phyloP scores from a whole-genome alignment of 1,140 invertebrate species.

The Heliothis virescens region DNA sequence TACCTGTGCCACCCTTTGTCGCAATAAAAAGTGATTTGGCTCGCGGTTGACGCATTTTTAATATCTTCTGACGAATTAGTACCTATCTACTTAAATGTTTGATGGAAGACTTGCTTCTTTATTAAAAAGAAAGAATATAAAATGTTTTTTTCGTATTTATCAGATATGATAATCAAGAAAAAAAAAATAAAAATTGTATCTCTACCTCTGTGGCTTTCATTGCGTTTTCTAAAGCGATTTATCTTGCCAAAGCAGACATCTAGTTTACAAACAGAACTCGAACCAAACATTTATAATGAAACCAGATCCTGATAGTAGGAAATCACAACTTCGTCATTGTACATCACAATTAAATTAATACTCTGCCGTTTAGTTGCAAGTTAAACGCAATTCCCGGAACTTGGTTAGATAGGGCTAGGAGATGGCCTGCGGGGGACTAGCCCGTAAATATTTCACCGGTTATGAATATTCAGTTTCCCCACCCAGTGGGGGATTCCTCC shows the following conservation, averaged over 20 bases:
- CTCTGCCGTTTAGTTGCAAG: slow-evolving; percentile 33
- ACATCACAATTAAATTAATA: slow-evolving; percentile 49
- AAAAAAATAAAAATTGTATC: too few species aligned
- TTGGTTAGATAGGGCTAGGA: slow-evolving; percentile 30
- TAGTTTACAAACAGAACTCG: too few species aligned
- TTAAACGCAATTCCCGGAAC: slow-evolving; percentile 48
- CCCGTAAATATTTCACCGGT: slow-evolving; percentile 53
- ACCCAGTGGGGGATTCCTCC: not conserved
- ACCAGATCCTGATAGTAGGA: not conserved
- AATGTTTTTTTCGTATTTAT: too few species aligned
- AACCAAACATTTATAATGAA: too few species aligned
- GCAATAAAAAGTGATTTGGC: slow-evolving; percentile 15
- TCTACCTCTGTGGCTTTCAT: too few species aligned
- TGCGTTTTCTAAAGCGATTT: too few species aligned
- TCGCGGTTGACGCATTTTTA: slow-evolving; percentile 1
- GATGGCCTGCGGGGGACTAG: slow-evolving; percentile 29
- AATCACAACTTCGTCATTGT: slow-evolving; percentile 23
- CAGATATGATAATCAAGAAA: too few species aligned
- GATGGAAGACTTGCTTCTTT: too few species aligned
- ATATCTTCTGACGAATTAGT: slow-evolving; percentile 17
- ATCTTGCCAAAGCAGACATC: too few species aligned
- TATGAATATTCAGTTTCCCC: slow-evolving; percentile 55
- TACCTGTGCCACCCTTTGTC: slow-evolving; percentile 52
- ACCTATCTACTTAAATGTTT: too few species aligned
- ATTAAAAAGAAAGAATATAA: too few species aligned